These are phyloP conservation scores for Coleophora flavipennella DNA, from an alignment of 2,888 invertebrate genomes.

Conservation along the genomic window DNA sequence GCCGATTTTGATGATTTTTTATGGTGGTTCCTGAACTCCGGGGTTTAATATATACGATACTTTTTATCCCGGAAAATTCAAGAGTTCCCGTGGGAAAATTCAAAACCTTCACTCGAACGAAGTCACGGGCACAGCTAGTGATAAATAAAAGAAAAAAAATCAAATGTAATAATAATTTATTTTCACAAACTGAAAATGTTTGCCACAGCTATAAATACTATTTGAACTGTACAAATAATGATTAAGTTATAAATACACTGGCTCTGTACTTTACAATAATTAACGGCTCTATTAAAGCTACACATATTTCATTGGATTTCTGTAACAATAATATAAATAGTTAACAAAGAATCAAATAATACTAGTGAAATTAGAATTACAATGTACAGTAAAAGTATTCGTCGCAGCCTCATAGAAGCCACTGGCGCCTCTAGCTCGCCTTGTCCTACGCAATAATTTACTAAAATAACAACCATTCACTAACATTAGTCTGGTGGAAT, in stretches of 20 bases:
- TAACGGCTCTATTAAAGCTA: constrained; percentile 67
- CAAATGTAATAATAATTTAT: constrained; percentile 67
- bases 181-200: constrained; percentile 63
- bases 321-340: constrained; percentile 68
- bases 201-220: constrained; percentile 62
- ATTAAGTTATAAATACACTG: constrained; percentile 70
- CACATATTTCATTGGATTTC: constrained; percentile 59
- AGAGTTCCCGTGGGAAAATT: too few relatives aligned
- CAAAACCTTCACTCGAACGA: too few relatives aligned
- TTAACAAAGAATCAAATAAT: constrained; percentile 65
- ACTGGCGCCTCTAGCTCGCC: constrained; percentile 8
- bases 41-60: background rate
- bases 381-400: constrained; percentile 50
- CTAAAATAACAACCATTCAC: constrained; percentile 24
- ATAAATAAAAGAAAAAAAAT: constrained; percentile 21
- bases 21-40: too few relatives aligned
- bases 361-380: constrained; percentile 58
- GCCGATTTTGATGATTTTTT: too few relatives aligned
- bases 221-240: constrained; percentile 71
- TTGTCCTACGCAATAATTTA: constrained; percentile 47
- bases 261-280: constrained; percentile 68
- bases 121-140: too few relatives aligned
- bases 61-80: too few relatives aligned
- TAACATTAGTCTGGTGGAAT: constrained; percentile 47
- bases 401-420: constrained; percentile 27